Conservation (phyloP, 2,113 vertebrate genomes). For the Colistium nudipinnis region DNA sequence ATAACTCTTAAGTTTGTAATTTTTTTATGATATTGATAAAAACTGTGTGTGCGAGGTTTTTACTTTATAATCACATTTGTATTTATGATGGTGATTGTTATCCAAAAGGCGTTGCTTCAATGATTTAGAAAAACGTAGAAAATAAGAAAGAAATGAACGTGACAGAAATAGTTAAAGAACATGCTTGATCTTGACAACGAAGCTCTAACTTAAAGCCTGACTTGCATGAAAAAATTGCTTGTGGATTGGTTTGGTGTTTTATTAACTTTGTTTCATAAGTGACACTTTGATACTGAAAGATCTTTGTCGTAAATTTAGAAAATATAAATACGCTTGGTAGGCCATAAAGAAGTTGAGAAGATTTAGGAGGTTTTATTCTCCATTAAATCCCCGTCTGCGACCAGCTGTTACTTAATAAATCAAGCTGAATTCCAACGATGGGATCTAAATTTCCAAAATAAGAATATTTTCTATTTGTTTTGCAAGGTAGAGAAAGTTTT, state of each 20-base stretch:
- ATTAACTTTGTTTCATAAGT: conserved; percentile 38
- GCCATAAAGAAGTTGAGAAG: conserved; percentile 50
- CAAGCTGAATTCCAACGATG: conserved; percentile 50
- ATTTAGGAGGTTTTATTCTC: conserved; percentile 53
- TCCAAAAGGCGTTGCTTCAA: background rate
- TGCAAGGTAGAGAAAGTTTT: conserved; percentile 13
- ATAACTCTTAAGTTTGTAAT: too few species aligned
- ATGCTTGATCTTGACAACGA: background rate
- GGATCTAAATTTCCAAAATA: conserved; percentile 38
- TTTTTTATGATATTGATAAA: too few species aligned
- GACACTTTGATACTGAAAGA: conserved; percentile 40
- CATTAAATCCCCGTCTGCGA: conserved; percentile 49
- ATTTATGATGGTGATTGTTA: too few species aligned
- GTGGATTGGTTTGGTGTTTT: background rate
- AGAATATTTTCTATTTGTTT: conserved; percentile 31
- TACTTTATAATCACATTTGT: background rate
- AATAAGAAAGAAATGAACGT: background rate
- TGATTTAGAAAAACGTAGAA: background rate
- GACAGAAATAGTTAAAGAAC: conserved; percentile 11
- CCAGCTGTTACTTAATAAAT: conserved; percentile 63
- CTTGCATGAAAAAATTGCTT: background rate
- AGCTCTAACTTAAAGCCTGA: conserved; percentile 21
- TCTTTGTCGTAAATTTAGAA: conserved; percentile 43
- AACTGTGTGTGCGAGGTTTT: background rate
- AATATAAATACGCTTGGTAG: conserved; percentile 44